Percentiles rank a stretch among this genome's conserved stretches.
phyloP scores from a whole-genome alignment of 2,113 vertebrate genomes.

The Columba janthina region DNA sequence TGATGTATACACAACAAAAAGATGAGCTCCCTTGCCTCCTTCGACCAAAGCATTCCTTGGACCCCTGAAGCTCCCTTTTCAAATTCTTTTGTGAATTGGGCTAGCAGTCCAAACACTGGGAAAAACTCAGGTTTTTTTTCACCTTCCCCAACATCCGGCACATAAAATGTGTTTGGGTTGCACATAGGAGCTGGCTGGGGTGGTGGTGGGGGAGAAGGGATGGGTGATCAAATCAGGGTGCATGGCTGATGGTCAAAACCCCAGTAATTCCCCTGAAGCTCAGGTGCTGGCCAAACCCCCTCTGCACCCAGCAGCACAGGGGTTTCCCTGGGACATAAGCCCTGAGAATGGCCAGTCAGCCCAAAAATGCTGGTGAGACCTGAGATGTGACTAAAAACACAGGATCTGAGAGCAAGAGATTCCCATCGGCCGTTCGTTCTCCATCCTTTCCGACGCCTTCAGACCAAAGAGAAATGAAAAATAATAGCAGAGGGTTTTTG shows the following conservation, averaged over 20 bases:
- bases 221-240: accelerated
- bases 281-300: not conserved
- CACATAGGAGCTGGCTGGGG: not conserved
- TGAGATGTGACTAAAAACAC: not conserved
- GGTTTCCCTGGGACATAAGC: accelerated
- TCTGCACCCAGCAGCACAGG: not conserved
- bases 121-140: accelerated
- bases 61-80: not conserved
- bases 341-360: accelerated
- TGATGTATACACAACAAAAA: not conserved
- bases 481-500: not conserved
- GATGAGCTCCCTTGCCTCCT: not conserved
- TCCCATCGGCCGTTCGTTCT: not conserved
- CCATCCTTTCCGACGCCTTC: accelerated
- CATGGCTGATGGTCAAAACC: not conserved
- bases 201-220: not conserved
- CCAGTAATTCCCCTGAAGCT: not conserved
- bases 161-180: not conserved
- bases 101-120: not conserved
- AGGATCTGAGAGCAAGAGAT: not conserved
- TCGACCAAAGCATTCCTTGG: not conserved
- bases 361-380: not conserved
- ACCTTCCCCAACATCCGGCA: accelerated
- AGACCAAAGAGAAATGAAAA: not conserved
- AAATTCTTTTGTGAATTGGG: not conserved